These are phyloP conservation scores for Vollenhovia emeryi DNA, from an alignment of 1,140 invertebrate genomes.

Conservation along the genomic window DNA sequence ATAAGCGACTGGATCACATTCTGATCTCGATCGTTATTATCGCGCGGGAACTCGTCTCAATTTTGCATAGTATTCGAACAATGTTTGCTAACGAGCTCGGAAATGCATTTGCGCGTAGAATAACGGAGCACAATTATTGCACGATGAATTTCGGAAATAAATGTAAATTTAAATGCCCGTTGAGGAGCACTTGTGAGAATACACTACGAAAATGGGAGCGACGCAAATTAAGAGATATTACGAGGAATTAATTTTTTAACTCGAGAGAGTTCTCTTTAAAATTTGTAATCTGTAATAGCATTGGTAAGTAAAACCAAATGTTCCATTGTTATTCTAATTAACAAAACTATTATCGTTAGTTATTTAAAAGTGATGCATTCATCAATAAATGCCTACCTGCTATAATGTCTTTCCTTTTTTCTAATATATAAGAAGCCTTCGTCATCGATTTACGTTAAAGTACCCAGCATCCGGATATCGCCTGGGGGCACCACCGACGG, in stretches of 20 bases:
- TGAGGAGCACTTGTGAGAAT: background rate
- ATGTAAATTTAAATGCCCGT: slow-evolving; percentile 5
- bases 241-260: background rate
- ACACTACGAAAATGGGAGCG: background rate
- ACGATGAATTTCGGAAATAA: background rate
- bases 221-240: background rate
- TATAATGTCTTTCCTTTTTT: background rate
- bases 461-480: background rate
- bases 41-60: slow-evolving; percentile 4
- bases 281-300: background rate
- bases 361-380: background rate
- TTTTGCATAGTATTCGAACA: slow-evolving; percentile 8
- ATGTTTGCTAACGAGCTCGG: slow-evolving; percentile 20
- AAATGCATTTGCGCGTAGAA: slow-evolving; percentile 5
- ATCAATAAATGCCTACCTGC: background rate
- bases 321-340: background rate
- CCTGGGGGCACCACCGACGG: background rate
- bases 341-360: background rate
- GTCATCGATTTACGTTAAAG: background rate
- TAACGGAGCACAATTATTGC: slow-evolving; percentile 1
- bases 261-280: background rate
- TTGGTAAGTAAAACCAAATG: too few species aligned
- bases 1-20: slow-evolving; percentile 21
- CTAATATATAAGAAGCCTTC: background rate
- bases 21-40: slow-evolving; percentile 43